phyloP scores from a whole-genome alignment of 2,797 vertebrate genomes.

The Coregonus sp. region DNA sequence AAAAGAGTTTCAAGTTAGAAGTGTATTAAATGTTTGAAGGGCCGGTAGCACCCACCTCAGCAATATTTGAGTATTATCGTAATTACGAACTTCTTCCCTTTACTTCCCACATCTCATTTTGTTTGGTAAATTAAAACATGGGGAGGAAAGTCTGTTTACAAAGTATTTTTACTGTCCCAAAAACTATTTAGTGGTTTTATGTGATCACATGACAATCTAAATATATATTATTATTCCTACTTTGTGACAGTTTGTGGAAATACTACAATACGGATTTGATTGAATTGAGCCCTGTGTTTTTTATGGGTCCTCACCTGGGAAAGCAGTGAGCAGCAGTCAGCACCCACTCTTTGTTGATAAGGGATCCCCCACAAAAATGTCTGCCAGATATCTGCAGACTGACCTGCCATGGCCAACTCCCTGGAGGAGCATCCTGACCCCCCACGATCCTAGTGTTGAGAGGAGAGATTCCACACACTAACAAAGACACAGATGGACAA shows the following conservation, averaged over 20 bases:
- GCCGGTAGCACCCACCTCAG: not conserved
- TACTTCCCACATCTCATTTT: too few species aligned
- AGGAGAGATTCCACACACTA: slow-evolving; percentile 27
- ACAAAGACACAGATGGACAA: not conserved
- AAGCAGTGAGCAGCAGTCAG: slow-evolving; percentile 74
- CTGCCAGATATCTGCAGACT: slow-evolving; percentile 47
- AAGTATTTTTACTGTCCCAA: too few species aligned
- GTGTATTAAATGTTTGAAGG: not conserved
- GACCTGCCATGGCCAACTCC: slow-evolving; percentile 82
- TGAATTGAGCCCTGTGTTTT: not conserved
- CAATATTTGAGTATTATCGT: not conserved
- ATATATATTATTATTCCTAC: not conserved
- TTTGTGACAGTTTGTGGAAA: not conserved
- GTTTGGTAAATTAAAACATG: too few species aligned
- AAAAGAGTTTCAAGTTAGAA: not conserved
- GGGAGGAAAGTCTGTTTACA: not conserved
- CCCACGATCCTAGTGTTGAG: slow-evolving; percentile 42
- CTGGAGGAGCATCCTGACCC: slow-evolving; percentile 42
- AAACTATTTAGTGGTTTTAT: not conserved
- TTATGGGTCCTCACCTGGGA: not conserved
- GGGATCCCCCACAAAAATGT: slow-evolving; percentile 76
- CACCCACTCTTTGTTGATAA: slow-evolving; percentile 75
- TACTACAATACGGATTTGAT: not conserved
- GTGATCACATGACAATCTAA: too few species aligned
- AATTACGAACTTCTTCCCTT: not conserved